These are phyloP conservation scores for Aporrectodea caliginosa DNA, from an alignment of 1,140 invertebrate genomes.

Conservation along the genomic window DNA sequence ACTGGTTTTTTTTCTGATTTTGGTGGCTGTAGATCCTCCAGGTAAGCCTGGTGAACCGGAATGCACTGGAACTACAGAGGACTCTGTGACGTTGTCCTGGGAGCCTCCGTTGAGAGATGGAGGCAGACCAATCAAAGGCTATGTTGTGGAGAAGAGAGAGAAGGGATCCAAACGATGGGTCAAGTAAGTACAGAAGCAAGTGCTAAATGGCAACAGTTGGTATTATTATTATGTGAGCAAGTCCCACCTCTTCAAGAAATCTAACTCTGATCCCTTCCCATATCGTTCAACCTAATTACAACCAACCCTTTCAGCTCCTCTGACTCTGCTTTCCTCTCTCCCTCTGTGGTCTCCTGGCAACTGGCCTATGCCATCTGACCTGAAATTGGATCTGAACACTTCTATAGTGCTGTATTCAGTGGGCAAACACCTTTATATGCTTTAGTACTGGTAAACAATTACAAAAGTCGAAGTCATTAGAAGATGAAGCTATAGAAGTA, in stretches of 20 bases:
- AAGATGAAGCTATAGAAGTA: background rate
- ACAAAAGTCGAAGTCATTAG: no score
- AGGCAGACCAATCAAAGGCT: conserved; percentile 69
- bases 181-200: conserved; percentile 41
- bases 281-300: background rate
- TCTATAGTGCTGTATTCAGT: no score
- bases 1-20: conserved; percentile 41
- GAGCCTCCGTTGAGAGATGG: conserved; percentile 88
- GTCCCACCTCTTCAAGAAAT: background rate
- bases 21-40: conserved; percentile 66
- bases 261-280: background rate
- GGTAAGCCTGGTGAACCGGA: conserved; percentile 81
- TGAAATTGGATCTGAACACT: no score
- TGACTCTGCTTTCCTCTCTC: no score
- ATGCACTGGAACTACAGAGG: conserved; percentile 80
- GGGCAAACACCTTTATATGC: no score
- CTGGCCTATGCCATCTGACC: no score
- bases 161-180: conserved; percentile 61
- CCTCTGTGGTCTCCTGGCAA: no score
- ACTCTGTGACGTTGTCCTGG: conserved; percentile 91
- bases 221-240: background rate
- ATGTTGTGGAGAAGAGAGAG: conserved; percentile 85
- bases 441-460: no score
- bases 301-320: background rate
- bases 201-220: background rate